Conservation (phyloP, 2,888 invertebrate genomes). For the Seira ritae region DNA sequence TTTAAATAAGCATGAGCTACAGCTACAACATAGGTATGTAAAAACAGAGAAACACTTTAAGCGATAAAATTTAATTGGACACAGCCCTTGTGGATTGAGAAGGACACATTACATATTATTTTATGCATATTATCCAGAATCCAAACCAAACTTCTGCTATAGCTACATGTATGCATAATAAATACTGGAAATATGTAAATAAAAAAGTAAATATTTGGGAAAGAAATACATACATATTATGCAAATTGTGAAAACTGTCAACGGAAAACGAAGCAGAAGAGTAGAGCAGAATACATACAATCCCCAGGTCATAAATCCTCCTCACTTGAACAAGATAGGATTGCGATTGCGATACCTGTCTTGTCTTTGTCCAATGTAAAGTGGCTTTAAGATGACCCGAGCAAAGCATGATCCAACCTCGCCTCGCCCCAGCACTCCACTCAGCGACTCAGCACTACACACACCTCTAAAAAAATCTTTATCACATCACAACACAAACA, state of each 20-base stretch:
- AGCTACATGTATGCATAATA: no score
- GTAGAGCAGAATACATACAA: no score
- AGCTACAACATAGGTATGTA: background rate
- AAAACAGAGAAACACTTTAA: background rate
- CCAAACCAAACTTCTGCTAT: no score
- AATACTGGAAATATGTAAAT: no score
- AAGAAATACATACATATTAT: background rate
- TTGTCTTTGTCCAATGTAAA: slow-evolving; percentile 52
- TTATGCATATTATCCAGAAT: no score
- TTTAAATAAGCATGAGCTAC: no score
- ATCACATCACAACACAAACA: no score
- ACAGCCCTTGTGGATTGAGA: background rate
- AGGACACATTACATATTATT: background rate
- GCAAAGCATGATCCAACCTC: background rate
- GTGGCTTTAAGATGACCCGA: no score
- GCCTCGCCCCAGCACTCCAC: background rate
- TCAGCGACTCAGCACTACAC: no score
- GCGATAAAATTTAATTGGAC: background rate
- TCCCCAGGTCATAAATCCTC: slow-evolving; percentile 9
- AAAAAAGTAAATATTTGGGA: background rate
- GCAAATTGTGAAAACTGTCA: background rate
- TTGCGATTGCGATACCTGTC: background rate
- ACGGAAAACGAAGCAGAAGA: background rate
- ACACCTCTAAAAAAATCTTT: no score
- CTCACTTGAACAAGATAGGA: no score